Base-by-base conservation (phyloP, 2,113 vertebrate genomes). In the Chaetura pelagica region DNA sequence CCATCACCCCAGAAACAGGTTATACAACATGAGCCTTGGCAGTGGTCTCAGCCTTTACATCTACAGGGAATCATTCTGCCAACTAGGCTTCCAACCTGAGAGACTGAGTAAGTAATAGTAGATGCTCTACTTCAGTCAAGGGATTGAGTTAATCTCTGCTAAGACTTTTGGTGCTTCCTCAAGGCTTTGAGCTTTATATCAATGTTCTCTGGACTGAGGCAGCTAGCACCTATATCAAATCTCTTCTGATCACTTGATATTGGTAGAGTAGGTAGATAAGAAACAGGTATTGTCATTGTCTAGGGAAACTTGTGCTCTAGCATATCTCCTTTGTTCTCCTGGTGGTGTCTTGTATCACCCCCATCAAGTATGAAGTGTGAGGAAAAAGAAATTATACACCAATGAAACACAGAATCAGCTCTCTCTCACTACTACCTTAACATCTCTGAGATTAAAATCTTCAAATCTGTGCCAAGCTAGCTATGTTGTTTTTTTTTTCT, bases 111-210 rank as follows among this genome's bases (percentile, higher is more conserved):
- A 74, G 92, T 75, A 87, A 83, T 7, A 89, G 71, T 10, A 54
- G 64, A 57, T 91, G 87, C 64, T 95, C 85, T 92, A 81, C 92
- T 95, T 97, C 59, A 84, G 93, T 63, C 57, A 61, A 87, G 35
- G 75, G 96, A 97, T 96, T 97, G 92, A 89, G 88, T 69, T 96
- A 96, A 97, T 96, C 96, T 93, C 79, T 93, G 79, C 83, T 96
- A 96, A 96, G 83, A 46, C 68, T 80, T 95, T 67, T 75, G 85
- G 93, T 95, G 68, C 88, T 96, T 93, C 90, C 83, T 94, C 83
- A 87, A 96, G 92, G 83, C 90, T 63, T 49, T 95, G 85, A 91
- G 90, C 88, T 90, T 96, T 95, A 93, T 89, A 73, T 86, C 52
- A 52, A 63, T 21, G 42, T 52, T 72, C 85, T 59, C 61, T 89